Evolutionary conservation across 1,140 invertebrate species (phyloP), one percentile per base, ranked within the genome.

Genomic region (Protaetia brevitarsis): DNA sequence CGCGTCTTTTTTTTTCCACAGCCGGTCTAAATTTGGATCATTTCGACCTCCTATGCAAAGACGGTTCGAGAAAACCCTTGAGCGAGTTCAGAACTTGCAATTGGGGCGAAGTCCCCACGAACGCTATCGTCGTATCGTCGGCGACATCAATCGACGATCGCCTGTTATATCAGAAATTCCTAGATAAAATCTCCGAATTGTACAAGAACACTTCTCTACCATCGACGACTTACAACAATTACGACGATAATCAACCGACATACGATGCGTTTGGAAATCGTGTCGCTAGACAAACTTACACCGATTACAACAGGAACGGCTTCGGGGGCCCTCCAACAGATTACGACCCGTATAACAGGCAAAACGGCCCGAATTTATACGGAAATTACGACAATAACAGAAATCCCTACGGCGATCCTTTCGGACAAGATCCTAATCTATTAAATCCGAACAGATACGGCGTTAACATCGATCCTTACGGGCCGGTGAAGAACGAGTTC

Each of bases 1-100:
- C 11, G 56, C 37, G 1, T 66, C 66, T n/a, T 58, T 62, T 31
- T 73, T 72, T 69, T 65, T 67, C 68, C 65, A 70, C 73, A 88
- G 84, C 82, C 73, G 80, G 77, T 61, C 71, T 86, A 21, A 81
- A 79, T n/a, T 85, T 86, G 29, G 84, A 89, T 27, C 80, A 87
- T 19, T 97, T 95, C 79, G 89, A 95, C 74, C 77, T 99, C 16
- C 79, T 99, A 0, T 98, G 96, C 81, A 85, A 82, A 1, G 92
- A 97, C 81, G 94, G 94, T 1, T 84, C 82, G 6, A 83, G 90
- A 1, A 82, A 79, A 30, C 75, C 87, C 0, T 78, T 96, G 1
- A 85, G 86, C 13, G 85, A 93, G 30, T 96, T 89, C 80, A 79
- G 82, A 11, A 76, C 78, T n/a, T 98, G 95, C 75, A 89, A 96